phyloP scores from a whole-genome alignment of 1,140 invertebrate genomes.

The Thalassaphorura encarpata region DNA sequence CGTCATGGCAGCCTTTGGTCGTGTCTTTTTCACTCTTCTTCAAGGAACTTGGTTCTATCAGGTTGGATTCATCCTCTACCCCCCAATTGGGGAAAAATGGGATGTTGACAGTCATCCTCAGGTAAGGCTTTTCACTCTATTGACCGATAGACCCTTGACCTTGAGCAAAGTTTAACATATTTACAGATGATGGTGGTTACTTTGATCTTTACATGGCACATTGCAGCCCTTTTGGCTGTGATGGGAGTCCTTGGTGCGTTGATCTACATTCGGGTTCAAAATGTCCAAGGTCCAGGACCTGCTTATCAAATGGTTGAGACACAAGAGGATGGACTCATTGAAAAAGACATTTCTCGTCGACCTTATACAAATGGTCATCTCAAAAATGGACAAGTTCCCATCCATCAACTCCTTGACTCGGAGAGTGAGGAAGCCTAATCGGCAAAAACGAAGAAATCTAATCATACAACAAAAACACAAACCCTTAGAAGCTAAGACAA shows the following conservation, averaged over 20 bases:
- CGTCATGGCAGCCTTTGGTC: slow-evolving; percentile 36
- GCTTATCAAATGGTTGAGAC: slow-evolving; percentile 30
- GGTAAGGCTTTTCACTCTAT: slow-evolving; percentile 11
- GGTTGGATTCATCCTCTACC: slow-evolving; percentile 45
- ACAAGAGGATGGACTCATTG: background rate
- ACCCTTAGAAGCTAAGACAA: too few species aligned
- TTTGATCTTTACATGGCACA: slow-evolving; percentile 43
- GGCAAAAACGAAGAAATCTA: background rate
- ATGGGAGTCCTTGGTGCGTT: slow-evolving; percentile 35
- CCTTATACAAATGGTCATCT: slow-evolving; percentile 6
- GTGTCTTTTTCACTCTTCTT: slow-evolving; percentile 39
- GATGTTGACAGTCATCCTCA: slow-evolving; percentile 39
- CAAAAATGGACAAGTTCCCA: background rate
- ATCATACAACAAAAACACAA: too few species aligned
- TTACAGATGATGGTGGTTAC: slow-evolving; percentile 42
- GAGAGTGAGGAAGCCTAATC: slow-evolving; percentile 28
- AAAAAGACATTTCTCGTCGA: background rate
- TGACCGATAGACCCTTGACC: background rate
- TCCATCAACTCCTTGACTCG: slow-evolving; percentile 22
- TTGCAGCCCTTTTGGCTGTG: slow-evolving; percentile 35
- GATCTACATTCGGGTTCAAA: slow-evolving; percentile 31
- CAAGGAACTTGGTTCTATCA: slow-evolving; percentile 48
- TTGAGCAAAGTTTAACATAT: background rate
- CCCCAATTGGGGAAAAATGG: slow-evolving; percentile 39
- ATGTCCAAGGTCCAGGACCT: slow-evolving; percentile 10